These are phyloP conservation scores for Diarsia brunnea DNA, from an alignment of 2,888 invertebrate species.

Conservation along the genomic window DNA sequence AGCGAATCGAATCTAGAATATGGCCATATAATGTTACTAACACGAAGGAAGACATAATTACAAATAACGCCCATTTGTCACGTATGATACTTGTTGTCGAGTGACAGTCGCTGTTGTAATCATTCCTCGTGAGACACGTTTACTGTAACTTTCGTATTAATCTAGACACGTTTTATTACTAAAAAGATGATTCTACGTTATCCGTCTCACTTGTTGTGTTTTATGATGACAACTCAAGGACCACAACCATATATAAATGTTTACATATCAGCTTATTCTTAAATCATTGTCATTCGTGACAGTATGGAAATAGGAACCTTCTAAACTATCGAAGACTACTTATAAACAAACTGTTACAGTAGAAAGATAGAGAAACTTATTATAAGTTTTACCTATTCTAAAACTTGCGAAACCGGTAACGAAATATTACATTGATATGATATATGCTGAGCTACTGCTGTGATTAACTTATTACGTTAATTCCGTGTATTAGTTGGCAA, in stretches of 20 bases:
- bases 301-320: not conserved
- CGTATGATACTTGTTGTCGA: conserved; percentile 22
- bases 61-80: conserved; percentile 39
- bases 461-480: conserved; percentile 3
- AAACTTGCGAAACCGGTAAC: conserved; percentile 41
- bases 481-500: not conserved
- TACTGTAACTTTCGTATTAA: conserved; percentile 32
- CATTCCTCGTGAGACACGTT: conserved; percentile 33
- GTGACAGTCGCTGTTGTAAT: conserved; percentile 45
- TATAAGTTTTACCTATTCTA: not conserved
- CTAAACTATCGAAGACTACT: not conserved
- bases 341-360: not conserved
- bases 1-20: conserved; percentile 1
- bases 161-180: conserved; percentile 30
- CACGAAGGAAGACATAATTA: conserved; percentile 18
- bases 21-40: conserved; percentile 20
- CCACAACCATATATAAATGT: not conserved
- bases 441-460: conserved; percentile 13
- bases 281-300: not conserved
- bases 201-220: not conserved
- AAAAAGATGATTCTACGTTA: conserved; percentile 24
- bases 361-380: not conserved
- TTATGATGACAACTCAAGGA: not conserved
- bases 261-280: not conserved
- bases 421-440: conserved; percentile 12